A percentile compares a stretch with the other conserved stretches of the same genome.
These are phyloP conservation scores for Alloplasta piceator DNA, from an alignment of 2,888 invertebrate genomes.

Conservation along the genomic window DNA sequence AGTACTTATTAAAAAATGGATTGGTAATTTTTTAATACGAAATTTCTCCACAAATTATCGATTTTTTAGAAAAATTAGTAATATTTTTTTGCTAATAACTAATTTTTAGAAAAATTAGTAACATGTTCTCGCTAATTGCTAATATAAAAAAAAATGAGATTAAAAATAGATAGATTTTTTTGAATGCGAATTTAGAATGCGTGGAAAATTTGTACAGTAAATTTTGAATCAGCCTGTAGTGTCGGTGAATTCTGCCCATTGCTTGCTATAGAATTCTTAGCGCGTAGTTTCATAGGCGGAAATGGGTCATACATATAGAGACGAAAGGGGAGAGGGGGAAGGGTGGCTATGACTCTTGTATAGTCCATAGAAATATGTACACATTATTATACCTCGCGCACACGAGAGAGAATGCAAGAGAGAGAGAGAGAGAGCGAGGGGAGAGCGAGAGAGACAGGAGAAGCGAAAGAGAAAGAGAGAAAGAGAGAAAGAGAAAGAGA, in stretches of 20 bases:
- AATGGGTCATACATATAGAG: conserved; percentile 59
- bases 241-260: background rate
- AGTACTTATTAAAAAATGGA: too few species aligned
- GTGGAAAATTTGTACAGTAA: too few species aligned
- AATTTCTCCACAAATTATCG: too few species aligned
- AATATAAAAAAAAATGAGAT: too few species aligned
- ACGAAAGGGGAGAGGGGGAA: conserved; percentile 9
- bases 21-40: too few species aligned
- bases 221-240: too few species aligned
- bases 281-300: conserved; percentile 62
- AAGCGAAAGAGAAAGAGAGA: conserved; percentile 31
- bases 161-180: too few species aligned
- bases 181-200: too few species aligned
- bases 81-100: too few species aligned
- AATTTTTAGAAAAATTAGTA: too few species aligned
- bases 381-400: background rate
- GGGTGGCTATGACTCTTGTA: conserved; percentile 18
- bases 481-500: conserved; percentile 32
- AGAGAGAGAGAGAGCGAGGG: conserved; percentile 32
- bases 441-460: conserved; percentile 32
- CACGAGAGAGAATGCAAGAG: background rate
- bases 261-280: conserved; percentile 54
- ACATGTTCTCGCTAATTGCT: too few species aligned
- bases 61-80: too few species aligned
- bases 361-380: background rate